Evolutionary conservation across 2,113 vertebrate species (phyloP).

Genomic region (Aegithalos caudatus): DNA sequence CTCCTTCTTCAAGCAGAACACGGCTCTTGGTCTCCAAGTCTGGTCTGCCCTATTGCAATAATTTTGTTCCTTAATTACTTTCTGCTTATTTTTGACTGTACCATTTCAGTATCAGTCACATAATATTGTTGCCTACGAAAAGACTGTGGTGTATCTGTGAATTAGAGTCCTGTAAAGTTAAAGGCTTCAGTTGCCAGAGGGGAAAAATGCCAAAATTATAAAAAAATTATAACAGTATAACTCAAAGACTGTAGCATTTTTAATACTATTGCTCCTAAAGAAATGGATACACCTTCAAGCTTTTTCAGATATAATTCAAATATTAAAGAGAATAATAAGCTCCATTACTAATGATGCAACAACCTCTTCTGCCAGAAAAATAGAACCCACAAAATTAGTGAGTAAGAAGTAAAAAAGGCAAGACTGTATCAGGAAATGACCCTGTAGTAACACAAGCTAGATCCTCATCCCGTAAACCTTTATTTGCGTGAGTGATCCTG

Average conservation of each 20-base stretch:
- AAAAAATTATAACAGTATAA: slow-evolving; percentile 35
- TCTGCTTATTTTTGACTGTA: slow-evolving; percentile 22
- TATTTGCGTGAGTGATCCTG: slow-evolving; percentile 26
- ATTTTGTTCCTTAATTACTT: slow-evolving; percentile 26
- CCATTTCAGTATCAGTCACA: not conserved
- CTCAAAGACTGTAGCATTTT: slow-evolving; percentile 28
- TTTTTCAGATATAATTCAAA: slow-evolving; percentile 48
- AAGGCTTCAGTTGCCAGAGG: not conserved
- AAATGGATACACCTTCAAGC: slow-evolving; percentile 22
- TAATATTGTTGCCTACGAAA: slow-evolving; percentile 48
- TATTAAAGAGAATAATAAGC: slow-evolving; percentile 51
- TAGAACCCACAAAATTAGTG: not conserved
- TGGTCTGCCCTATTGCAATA: not conserved
- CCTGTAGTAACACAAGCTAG: not conserved
- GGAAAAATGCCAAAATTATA: slow-evolving; percentile 39
- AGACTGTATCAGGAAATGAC: not conserved
- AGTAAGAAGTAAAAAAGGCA: slow-evolving; percentile 23
- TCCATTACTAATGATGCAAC: slow-evolving; percentile 30
- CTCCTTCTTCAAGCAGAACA: not conserved
- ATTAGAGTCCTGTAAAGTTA: slow-evolving; percentile 3
- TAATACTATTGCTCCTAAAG: slow-evolving; percentile 23
- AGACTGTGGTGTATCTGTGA: slow-evolving; percentile 21
- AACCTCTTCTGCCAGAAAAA: not conserved
- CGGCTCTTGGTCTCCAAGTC: not conserved
- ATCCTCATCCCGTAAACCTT: not conserved